Evolutionary conservation across 2,113 vertebrate genomes (phyloP).

Genomic region (Sarotherodon lohbergeri): DNA sequence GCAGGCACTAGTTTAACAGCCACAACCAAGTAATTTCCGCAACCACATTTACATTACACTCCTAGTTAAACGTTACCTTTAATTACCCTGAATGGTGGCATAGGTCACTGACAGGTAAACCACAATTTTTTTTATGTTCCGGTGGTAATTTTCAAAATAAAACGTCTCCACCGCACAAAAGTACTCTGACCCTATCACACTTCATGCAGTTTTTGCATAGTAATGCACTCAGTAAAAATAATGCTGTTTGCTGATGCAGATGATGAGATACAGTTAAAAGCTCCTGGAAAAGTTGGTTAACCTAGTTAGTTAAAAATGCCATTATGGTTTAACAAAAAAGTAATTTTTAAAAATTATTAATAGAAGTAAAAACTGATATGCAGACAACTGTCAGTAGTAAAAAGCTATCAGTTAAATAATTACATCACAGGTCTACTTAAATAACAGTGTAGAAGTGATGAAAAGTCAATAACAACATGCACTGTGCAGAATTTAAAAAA

Average conservation of each 20-base stretch:
- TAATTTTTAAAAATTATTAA: not conserved
- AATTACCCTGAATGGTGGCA: not conserved
- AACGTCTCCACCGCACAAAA: not conserved
- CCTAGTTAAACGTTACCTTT: not conserved
- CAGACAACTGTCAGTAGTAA: not conserved
- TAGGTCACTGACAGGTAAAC: not conserved
- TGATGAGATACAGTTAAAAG: not conserved
- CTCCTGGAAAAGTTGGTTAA: not conserved
- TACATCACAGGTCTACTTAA: not conserved
- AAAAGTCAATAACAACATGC: not conserved
- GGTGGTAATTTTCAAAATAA: not conserved
- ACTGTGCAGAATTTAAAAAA: not conserved
- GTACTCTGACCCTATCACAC: not conserved
- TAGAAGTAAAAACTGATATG: not conserved
- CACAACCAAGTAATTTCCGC: not conserved
- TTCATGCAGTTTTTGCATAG: not conserved
- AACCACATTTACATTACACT: not conserved
- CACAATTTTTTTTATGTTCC: not conserved
- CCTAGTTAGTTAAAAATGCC: not conserved
- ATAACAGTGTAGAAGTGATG: not conserved
- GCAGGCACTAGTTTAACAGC: not conserved
- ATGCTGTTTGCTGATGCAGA: not conserved
- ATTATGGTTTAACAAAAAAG: not conserved
- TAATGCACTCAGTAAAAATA: not conserved
- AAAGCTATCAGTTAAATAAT: not conserved